These are phyloP conservation scores for Brachionus koreanus DNA, from an alignment of 1,140 invertebrate genomes.

Conservation along the genomic window DNA sequence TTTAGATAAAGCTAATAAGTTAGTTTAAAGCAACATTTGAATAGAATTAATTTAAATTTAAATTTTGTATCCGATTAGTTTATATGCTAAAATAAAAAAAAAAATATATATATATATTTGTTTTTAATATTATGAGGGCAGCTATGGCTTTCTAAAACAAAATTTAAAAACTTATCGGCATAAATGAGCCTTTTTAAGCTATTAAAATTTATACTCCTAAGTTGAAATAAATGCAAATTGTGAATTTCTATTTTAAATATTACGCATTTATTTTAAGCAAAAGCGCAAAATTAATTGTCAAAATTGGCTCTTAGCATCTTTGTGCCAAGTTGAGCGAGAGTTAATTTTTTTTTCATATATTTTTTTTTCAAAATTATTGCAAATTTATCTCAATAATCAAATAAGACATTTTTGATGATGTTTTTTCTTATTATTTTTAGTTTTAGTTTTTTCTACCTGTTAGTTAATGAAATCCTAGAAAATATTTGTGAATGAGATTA, in stretches of 20 bases:
- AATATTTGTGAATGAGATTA: neutral
- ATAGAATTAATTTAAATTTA: neutral
- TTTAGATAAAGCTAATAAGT: neutral
- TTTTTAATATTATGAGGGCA: neutral
- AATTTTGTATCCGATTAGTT: neutral
- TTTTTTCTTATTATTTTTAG: no score
- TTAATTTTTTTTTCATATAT: neutral
- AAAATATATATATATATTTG: neutral
- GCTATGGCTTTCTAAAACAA: neutral
- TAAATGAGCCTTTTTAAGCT: neutral
- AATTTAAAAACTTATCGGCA: neutral
- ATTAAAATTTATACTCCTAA: neutral
- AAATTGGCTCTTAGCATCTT: neutral
- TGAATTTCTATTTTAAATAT: neutral
- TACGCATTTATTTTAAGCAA: neutral
- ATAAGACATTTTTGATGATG: neutral
- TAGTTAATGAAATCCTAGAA: neutral
- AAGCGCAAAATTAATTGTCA: neutral
- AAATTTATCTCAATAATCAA: neutral
- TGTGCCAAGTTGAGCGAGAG: neutral
- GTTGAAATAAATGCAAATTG: neutral
- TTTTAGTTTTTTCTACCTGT: neutral
- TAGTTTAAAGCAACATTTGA: neutral
- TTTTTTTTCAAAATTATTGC: neutral
- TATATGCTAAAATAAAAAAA: neutral